A percentile compares a stretch with the other conserved stretches of the same genome.
Evolutionary conservation across 2,113 vertebrate genomes (phyloP).

Genomic region (Cephalopterus ornatus): DNA sequence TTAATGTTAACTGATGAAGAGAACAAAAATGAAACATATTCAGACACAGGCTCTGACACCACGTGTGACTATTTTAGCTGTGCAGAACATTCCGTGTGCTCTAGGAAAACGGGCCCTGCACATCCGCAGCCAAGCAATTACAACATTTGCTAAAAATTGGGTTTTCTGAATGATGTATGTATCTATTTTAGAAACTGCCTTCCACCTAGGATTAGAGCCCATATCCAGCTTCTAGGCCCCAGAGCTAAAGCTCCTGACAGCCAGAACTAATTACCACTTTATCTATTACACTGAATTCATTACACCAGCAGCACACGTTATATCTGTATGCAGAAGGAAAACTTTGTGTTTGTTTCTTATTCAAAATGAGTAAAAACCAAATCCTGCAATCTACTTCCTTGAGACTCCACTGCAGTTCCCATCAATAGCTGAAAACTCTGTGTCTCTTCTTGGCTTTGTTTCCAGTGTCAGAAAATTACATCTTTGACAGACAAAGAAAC

Average conservation of each 20-base stretch:
- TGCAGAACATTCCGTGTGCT: fast-evolving
- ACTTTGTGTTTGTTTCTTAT: neutral
- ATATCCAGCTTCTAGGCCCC: neutral
- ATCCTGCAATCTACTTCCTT: neutral
- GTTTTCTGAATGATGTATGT: neutral
- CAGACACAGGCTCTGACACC: neutral
- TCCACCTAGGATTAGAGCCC: neutral
- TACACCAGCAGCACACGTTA: neutral
- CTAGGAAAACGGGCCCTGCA: neutral
- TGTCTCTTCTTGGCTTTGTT: neutral
- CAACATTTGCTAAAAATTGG: neutral
- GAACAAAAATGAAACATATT: neutral
- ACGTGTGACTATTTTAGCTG: neutral
- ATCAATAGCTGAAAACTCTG: neutral
- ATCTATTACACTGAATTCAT: neutral
- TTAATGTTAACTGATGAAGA: neutral
- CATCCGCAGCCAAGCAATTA: neutral
- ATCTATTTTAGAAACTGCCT: neutral
- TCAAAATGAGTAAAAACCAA: neutral
- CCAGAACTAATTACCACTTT: neutral
- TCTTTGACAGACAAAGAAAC: neutral
- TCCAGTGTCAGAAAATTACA: neutral
- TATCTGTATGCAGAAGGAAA: neutral
- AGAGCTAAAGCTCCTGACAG: neutral
- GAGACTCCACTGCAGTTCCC: neutral